Evolutionary conservation across 1,140 invertebrate genomes (phyloP), one percentile per base, ranked within the genome.

Genomic region (Trichoplusia ni): DNA sequence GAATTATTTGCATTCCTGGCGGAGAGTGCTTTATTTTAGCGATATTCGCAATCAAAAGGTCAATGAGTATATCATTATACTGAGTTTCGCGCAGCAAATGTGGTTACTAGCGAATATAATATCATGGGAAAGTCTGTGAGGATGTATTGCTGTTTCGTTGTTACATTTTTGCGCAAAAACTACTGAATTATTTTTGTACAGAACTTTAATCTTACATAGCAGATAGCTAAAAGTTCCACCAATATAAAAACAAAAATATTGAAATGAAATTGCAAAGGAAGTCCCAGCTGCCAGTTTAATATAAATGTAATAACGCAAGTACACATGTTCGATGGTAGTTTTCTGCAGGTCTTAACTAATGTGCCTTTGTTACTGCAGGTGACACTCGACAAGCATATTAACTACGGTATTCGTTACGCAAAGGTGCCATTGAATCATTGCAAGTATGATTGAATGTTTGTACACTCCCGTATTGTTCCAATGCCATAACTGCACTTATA

Each of bases 301-400:
- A 6, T 35, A 11, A 51, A 5, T 21, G 8, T 2, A 2, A 16
- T 3, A 5, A 25, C 16, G 0, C 16, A 7, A 49, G 46, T 18
- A 49, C 9, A 25, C 14, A 51, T 51, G 42, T 25, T 51, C 3
- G 51, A 19, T n/a, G 19, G 18, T 13, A 16, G 21, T 16, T 7
- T 25, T 8, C 33, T 29, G 31, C 54, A 44, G 14, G 54, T 56
- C 46, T 56, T 40, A 35, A 60, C 25, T 11, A 49, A 64, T 53
- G 56, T 63, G 11, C 18, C 44, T 60, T 53, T 35, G 60, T 63
- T 53, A 61, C 51, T 31, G 49, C 61, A 67, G 44, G 29, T 33
- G 63, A 58, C 59, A 67, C 64, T 37, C 44, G 61, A 58, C 25
- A 29, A 65, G 71, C 64, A 70, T 73, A 70, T 47, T 66, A 73